Evolutionary conservation across 2,797 vertebrate species (phyloP).

Genomic region (Gobio occitaniae): DNA sequence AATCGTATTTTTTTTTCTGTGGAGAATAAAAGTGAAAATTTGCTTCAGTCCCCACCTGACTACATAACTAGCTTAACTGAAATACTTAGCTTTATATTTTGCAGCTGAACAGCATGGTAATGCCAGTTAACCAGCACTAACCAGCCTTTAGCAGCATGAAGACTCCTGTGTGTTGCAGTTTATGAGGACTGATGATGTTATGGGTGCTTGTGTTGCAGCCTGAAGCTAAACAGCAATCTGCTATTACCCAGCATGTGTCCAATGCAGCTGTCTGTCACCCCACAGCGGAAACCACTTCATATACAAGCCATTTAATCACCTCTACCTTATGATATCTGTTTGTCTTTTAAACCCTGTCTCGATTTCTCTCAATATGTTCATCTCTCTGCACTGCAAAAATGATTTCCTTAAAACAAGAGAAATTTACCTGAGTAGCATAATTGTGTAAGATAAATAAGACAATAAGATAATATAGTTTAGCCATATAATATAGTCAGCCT

Average conservation of each 20-base stretch:
- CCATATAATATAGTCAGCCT: too few species aligned
- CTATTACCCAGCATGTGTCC: conserved; percentile 16
- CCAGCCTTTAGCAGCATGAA: not conserved
- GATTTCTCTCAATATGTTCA: not conserved
- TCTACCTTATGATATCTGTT: conserved; percentile 7
- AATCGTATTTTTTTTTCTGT: not conserved
- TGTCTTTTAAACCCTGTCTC: not conserved
- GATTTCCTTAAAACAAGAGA: not conserved
- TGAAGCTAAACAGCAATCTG: conserved; percentile 26
- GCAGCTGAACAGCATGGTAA: not conserved
- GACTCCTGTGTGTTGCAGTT: conserved; percentile 9
- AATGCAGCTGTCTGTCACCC: conserved; percentile 18
- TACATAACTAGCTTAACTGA: not conserved
- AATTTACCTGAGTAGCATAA: not conserved
- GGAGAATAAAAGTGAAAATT: not conserved
- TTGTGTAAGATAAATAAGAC: not conserved
- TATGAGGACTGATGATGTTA: conserved; percentile 32
- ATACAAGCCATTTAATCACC: conserved; percentile 1
- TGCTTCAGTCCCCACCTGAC: not conserved
- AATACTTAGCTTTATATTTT: not conserved
- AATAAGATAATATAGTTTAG: not conserved
- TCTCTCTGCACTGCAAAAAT: not conserved
- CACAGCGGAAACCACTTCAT: conserved; percentile 16
- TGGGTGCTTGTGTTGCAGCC: conserved; percentile 28
- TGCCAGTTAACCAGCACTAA: not conserved